Evolutionary conservation across 2,113 vertebrate species (phyloP), one percentile per base, ranked within the genome.

Genomic region (Promerops cafer): DNA sequence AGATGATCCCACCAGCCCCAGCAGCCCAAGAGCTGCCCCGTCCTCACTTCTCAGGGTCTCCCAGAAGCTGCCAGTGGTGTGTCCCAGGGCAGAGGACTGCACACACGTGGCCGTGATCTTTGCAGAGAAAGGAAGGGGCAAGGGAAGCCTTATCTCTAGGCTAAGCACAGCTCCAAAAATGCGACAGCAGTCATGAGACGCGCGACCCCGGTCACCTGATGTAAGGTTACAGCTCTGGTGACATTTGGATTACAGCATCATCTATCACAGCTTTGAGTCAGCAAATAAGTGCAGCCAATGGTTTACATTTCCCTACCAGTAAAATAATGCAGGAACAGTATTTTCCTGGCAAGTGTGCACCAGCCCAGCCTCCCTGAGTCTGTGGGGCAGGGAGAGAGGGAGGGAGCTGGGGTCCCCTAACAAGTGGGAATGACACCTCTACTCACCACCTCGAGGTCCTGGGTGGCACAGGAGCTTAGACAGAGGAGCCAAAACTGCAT

Each of bases 201-300:
- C 1, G 0, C 0, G 3, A 9, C 68, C 60, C 61, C 9, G 0
- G 78, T 93, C 79, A 85, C 30, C 50, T 33, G 3, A 59, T 83
- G 57, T 74, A 52, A 89, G 84, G 80, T 97, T 92, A 91, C 91
- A 59, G 75, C 90, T 33, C 4, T 7, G 26, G 64, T 98, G 97
- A 97, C 95, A 96, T 98, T 97, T 97, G 92, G 92, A 19, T 88
- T 28, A 70, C 72, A 86, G 77, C 75, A 39, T 87, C 81, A 71
- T 90, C 86, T 89, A n/a, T 89, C 93, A 90, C 10, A 3, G 89
- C 64, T 54, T 22, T 89, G 70, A 96, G 86, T 82, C 93, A 89
- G 94, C 95, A 95, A 30, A 27, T 20, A 63, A 37, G 35, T 14
- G 40, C 85, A 81, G 90, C 84, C 74, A 42, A 39, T 20, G 47